These are phyloP conservation scores for Dolichotis patagonum DNA, from an alignment of 2,113 vertebrate species.

Conservation along the genomic window DNA sequence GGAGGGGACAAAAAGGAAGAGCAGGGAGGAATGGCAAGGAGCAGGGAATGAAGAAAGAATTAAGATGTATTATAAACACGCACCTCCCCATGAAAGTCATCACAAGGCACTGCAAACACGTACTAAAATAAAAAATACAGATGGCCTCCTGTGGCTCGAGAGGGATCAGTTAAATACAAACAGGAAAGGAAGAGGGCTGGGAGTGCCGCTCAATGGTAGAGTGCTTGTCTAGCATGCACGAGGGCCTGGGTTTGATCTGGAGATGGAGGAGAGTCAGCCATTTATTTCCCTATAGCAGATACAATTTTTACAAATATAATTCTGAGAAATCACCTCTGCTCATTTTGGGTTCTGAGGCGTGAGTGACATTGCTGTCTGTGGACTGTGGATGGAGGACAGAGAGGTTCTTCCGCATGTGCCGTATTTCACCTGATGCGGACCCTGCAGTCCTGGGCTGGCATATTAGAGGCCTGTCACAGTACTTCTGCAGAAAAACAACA, in stretches of 20 bases:
- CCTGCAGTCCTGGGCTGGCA: background rate
- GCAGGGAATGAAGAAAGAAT: background rate
- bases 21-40: background rate
- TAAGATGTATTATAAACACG: background rate
- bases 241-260: background rate
- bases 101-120: background rate
- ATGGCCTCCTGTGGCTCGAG: background rate
- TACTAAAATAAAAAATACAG: background rate
- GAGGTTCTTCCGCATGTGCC: background rate
- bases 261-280: background rate
- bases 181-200: background rate
- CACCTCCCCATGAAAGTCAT: background rate
- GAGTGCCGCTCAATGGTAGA: background rate
- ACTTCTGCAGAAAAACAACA: background rate
- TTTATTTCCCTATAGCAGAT: conserved; percentile 34
- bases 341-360: background rate
- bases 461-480: background rate
- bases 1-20: background rate
- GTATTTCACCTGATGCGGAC: background rate
- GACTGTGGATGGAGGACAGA: background rate
- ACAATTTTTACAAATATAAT: background rate
- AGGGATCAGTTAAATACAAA: background rate
- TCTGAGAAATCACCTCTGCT: conserved; percentile 14
- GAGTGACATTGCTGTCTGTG: background rate
- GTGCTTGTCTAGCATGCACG: background rate